Conservation (phyloP, 2,797 vertebrate genomes). For the Cossypha niveicapilla region DNA sequence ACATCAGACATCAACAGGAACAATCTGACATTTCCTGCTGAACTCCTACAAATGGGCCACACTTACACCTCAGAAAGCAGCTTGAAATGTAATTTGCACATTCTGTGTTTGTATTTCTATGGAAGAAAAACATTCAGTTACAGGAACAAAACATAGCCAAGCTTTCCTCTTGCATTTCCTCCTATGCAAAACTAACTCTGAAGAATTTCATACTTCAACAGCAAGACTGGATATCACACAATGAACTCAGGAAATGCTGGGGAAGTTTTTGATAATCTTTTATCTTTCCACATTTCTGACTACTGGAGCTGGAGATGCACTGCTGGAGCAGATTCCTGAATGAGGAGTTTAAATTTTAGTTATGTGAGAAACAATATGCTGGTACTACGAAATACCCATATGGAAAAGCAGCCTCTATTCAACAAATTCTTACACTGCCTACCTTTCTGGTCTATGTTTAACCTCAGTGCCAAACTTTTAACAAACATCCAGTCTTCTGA, state of each 20-base stretch:
- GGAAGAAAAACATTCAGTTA: neutral
- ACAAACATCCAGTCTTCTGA: neutral
- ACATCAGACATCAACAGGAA: neutral
- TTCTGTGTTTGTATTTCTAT: neutral
- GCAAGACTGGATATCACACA: neutral
- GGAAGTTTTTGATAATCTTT: neutral
- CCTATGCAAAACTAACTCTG: neutral
- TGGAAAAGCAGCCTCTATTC: neutral
- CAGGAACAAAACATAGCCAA: neutral
- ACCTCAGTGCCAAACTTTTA: neutral
- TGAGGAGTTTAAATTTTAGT: neutral
- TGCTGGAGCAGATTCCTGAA: neutral
- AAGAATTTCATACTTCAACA: neutral
- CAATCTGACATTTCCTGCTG: neutral
- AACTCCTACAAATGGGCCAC: neutral
- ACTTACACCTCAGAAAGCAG: neutral
- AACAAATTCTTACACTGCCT: neutral
- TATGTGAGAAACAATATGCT: rapidly evolving
- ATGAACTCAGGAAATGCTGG: neutral
- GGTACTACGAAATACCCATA: neutral
- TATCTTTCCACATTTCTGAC: neutral
- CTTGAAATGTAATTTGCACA: neutral
- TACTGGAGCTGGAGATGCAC: neutral
- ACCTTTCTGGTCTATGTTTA: neutral
- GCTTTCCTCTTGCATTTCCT: neutral